Evolutionary conservation across 2,797 vertebrate species (phyloP).

Genomic region (Scyliorhinus canicula): DNA sequence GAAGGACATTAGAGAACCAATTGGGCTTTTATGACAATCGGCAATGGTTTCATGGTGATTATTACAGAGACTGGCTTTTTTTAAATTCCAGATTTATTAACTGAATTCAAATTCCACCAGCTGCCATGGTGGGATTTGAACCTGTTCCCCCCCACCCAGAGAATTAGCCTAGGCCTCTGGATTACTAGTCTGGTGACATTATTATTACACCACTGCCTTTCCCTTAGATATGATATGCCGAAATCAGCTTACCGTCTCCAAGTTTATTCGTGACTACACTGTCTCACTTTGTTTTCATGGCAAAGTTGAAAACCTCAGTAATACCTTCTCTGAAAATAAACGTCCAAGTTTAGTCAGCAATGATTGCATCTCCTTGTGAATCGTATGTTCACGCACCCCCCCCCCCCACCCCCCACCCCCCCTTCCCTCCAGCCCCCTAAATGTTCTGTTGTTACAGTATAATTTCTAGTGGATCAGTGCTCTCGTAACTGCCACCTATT

Average conservation of each 20-base stretch:
- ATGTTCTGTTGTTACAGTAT: constrained; percentile 51
- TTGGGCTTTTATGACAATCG: too few relatives aligned
- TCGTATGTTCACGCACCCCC: constrained; percentile 48
- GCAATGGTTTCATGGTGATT: too few relatives aligned
- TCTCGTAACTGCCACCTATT: neutral
- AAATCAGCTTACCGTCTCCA: neutral
- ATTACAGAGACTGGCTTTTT: too few relatives aligned
- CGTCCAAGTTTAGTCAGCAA: neutral
- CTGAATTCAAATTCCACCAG: too few relatives aligned
- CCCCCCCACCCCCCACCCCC: too few relatives aligned
- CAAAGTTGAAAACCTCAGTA: neutral
- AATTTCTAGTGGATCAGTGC: constrained; percentile 44
- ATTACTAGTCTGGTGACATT: too few relatives aligned
- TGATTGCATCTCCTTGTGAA: neutral
- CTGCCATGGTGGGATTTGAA: too few relatives aligned
- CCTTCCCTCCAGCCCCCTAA: constrained; percentile 44
- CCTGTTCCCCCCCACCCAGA: too few relatives aligned
- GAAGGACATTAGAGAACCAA: too few relatives aligned
- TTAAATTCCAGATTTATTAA: too few relatives aligned
- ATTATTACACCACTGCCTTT: too few relatives aligned
- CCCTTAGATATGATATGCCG: neutral
- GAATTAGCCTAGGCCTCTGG: too few relatives aligned
- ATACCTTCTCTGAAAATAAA: neutral
- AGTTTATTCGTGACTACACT: neutral
- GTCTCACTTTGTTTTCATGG: neutral